These are phyloP conservation scores for Lagopus leucura DNA, from an alignment of 2,113 vertebrate genomes.

Conservation along the genomic window DNA sequence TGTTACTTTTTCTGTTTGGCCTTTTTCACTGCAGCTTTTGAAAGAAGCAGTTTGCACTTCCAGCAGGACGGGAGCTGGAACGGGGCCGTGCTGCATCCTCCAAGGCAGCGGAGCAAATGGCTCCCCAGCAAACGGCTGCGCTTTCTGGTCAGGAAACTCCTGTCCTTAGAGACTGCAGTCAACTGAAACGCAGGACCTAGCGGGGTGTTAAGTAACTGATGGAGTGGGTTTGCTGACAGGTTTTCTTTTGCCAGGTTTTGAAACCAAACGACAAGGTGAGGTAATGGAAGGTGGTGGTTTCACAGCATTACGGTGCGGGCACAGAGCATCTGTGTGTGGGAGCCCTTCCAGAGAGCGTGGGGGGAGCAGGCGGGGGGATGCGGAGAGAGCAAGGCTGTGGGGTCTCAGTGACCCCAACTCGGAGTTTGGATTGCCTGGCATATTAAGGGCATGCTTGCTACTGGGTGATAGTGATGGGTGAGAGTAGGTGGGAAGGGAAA, in stretches of 20 bases:
- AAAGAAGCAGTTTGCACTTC: not conserved
- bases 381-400: not conserved
- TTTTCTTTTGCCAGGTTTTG: not conserved
- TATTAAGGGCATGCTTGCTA: fast-evolving
- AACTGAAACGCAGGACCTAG: not conserved
- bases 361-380: not conserved
- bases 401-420: not conserved
- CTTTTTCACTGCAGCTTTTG: not conserved
- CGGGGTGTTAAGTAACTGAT: not conserved
- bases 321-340: not conserved
- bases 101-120: not conserved
- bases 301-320: fast-evolving
- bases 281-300: not conserved
- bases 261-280: not conserved
- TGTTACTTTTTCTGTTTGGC: not conserved
- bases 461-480: fast-evolving
- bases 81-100: not conserved
- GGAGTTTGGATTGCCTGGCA: fast-evolving
- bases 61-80: not conserved
- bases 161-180: not conserved
- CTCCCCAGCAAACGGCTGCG: not conserved
- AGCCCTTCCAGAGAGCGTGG: not conserved
- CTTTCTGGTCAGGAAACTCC: not conserved
- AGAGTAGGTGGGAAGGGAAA: not conserved
- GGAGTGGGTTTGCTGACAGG: not conserved